Base-by-base conservation (phyloP, 2,888 invertebrate species). In the Polia nebulosa region DNA sequence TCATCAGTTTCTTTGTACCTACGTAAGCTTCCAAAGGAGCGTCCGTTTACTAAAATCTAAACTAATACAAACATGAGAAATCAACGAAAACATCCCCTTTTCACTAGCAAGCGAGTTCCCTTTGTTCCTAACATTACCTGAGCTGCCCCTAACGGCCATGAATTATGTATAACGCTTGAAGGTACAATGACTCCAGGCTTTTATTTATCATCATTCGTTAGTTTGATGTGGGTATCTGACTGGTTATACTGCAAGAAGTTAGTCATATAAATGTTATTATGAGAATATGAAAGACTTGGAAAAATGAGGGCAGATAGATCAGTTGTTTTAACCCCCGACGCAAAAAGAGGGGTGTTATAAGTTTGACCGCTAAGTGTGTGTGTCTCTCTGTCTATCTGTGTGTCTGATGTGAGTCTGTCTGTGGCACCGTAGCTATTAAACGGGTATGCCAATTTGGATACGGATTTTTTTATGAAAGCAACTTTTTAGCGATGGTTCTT, bases 131-230 rank as follows among this genome's bases (percentile, higher is more conserved):
- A 69, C 51, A 65, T 61, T 71, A 80, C 81, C 83, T 82, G 73
- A 60, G 59, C 55, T 52, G 34, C 61, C 60, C 47, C 56, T 82
- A 80, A 76, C 52, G 71, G 53, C 66, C 81, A 82, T 82, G 82
- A 80, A 82, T 85, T 85, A 82, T 82, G 85, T 59, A 82, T 67
- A 7, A 32, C 59, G 64, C 45, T 57, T 63, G 59, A 57, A 68
- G 65, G 70, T 71, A 82, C 76, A 66, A 75, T 84, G 82, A 84
- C 74, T 72, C 29, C 49, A 9, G 71, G 36, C 60, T 71, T 80
- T 76, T 77, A 76, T 76, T 59, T 76, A 72, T 75, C 66, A 65
- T 56, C 64, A 25, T 78, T 84, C 81, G 81, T 81, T 81, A 75
- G 57, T 45, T 69, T 78, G 53, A 84, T 82, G 79, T 49, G 64